Base-by-base conservation (phyloP, 1,140 invertebrate species). In the Calliphora vicina region DNA sequence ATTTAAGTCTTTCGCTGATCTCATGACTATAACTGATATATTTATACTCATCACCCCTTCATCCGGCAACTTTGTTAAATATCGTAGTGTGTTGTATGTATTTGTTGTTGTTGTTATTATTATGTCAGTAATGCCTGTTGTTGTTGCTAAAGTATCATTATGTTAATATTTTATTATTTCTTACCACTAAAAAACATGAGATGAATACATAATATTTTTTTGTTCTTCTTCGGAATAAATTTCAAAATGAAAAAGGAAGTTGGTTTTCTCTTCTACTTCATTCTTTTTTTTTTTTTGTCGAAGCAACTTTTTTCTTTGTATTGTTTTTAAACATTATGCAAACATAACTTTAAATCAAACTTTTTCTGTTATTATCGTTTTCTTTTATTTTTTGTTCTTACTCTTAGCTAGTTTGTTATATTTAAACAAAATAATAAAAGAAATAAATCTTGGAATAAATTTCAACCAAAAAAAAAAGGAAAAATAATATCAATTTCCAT, bases 141-240 rank as follows among this genome's bases (percentile, higher is more conserved):
- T 25, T 43, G 74, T 78, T 78, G 35, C 9, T 78, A 43, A 78
- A 78, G 74, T 78, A 78, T 78, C 74, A 78, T 78, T 78, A 78
- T 78, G 74, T 78, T 78, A 78, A 78, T 78, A 78, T 78, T 78
- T 78, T 78, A 78, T 78, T 78, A 78, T 78, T 78, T 78, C 74
- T 78, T 78, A 43, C 35, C 35, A 43, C 61, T 23, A 67, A 43
- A 78, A 78, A 42, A 43, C 74, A 78, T 45, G 74, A 78, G 74
- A 78, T 78, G 74, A 78, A 78, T 78, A 78, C 35, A 25, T 45
- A 78, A 78, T 43, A 35, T 35, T 6, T 35, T 43, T 78, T 78
- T 42, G 4, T 78, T 23, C 74, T 43, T 78, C 74, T 43, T 78
- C n/a, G n/a, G 61, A 67, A 67, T 67, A 67, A 67, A 45, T 12